Evolutionary conservation across 1,140 invertebrate genomes (phyloP).

Genomic region (Reticulitermes speratus): DNA sequence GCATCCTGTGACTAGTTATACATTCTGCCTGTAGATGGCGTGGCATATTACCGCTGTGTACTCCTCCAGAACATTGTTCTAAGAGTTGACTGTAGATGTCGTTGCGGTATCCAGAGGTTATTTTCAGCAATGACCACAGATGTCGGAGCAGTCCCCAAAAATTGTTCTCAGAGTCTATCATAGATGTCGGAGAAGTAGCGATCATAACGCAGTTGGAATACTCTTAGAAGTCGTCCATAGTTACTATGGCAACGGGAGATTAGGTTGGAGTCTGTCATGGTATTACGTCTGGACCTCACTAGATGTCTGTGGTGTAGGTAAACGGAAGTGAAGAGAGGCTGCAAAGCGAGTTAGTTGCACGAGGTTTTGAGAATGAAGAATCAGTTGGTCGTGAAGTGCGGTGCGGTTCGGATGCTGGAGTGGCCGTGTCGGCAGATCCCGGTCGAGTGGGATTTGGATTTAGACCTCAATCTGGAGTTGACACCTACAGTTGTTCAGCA

Average conservation of each 20-base stretch:
- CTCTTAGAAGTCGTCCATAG: not conserved
- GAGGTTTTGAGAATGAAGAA: conserved; percentile 18
- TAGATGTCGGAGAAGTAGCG: not conserved
- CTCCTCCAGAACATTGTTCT: not conserved
- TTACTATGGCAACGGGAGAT: conserved; percentile 4
- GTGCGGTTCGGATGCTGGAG: conserved; percentile 25
- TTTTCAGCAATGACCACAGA: not conserved
- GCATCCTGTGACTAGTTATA: too few relatives aligned
- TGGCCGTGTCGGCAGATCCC: conserved; percentile 29
- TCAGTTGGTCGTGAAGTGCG: conserved; percentile 17
- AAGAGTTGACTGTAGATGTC: not conserved
- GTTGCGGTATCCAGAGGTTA: not conserved
- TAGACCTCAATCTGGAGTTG: conserved; percentile 35
- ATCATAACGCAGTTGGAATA: not conserved
- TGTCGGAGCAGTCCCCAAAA: not conserved
- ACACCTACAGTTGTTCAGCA: conserved; percentile 17
- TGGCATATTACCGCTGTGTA: too few relatives aligned
- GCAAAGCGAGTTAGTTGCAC: not conserved
- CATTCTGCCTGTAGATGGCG: too few relatives aligned
- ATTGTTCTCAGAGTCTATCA: not conserved
- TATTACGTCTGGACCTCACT: not conserved
- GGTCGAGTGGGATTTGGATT: conserved; percentile 33
- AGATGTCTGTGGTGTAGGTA: not conserved
- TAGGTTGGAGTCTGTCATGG: not conserved
- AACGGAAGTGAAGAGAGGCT: not conserved